Evolutionary conservation across 1,140 invertebrate species (phyloP), one percentile per base, ranked within the genome.

Genomic region (Drosophila auraria): DNA sequence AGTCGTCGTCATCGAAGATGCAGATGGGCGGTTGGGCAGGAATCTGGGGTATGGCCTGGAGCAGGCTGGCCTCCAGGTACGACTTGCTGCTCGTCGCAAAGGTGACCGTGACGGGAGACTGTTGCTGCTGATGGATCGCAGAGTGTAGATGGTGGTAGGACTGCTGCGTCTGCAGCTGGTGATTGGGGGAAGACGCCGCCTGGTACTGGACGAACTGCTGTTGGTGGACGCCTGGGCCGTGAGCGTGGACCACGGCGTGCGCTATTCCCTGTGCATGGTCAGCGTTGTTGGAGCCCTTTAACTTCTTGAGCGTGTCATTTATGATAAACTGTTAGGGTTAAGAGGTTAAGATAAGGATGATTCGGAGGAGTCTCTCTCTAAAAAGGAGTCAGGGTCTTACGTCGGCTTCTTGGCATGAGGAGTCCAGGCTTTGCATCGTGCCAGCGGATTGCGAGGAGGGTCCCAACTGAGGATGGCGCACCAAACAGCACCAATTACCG

Each of bases 361-460:
- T 51, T 49, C n/a, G 15, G 2, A 45, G 42, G 20, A 12, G 20
- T n/a, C 15, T 11, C 14, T 33, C 53, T n/a, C 12, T 11, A 53
- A 3, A 20, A 7, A 0, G 30, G 14, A 45, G n/a, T 36, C 17
- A 1, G 27, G 14, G 9, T 33, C 94, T 93, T 93, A 95, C 94
- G 93, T 95, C 94, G 93, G 94, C 94, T 94, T 95, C 94, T 93
- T 95, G 94, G 94, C 94, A 94, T 94, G 94, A 94, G 91, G 94
- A 94, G 92, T 94, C 94, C 94, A 94, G 93, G 92, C 94, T 94
- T 94, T 94, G 94, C 94, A 95, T 95, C 92, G 93, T 94, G 94
- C 87, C 91, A 80, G 87, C 78, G 87, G 68, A 72, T 57, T 93
- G 91, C 91, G 92, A 93, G 93, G 93, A 87, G 87, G 92, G 91